phyloP scores from a whole-genome alignment of 2,888 invertebrate species.

The Melipona bicolor region DNA sequence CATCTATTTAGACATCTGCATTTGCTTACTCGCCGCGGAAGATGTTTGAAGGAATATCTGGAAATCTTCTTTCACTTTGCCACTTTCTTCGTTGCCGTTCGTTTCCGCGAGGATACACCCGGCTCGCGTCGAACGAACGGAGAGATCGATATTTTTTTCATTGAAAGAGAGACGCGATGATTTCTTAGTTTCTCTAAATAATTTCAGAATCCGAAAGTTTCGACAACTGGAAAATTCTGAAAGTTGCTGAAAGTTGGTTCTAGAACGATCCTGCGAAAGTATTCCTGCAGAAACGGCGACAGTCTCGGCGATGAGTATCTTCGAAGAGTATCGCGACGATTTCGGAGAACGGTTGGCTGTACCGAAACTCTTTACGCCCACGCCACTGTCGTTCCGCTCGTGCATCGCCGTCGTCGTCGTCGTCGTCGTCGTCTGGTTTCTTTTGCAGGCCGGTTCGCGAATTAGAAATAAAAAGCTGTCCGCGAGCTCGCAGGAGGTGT shows the following conservation, averaged over 20 bases:
- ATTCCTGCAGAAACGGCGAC: neutral
- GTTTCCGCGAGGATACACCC: neutral
- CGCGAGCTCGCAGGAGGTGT: slow-evolving; percentile 49
- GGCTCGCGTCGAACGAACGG: neutral
- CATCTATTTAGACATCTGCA: neutral
- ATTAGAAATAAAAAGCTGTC: slow-evolving; percentile 62
- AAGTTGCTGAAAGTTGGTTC: no score
- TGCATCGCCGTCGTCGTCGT: neutral
- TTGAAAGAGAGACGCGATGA: neutral
- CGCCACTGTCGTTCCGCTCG: slow-evolving; percentile 34
- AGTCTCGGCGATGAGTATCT: neutral
- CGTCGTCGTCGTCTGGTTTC: slow-evolving; percentile 3
- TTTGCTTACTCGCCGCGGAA: neutral
- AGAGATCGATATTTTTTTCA: no score
- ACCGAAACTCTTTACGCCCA: slow-evolving; percentile 46
- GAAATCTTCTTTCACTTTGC: neutral
- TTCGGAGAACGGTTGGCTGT: neutral
- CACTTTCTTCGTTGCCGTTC: neutral
- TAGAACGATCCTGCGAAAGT: no score
- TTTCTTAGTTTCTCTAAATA: neutral
- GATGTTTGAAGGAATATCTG: neutral
- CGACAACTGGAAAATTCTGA: no score
- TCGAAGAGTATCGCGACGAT: neutral
- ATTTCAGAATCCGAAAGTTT: no score
- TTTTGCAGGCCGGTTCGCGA: slow-evolving; percentile 33